A percentile compares a stretch with the other conserved stretches of the same genome.
Conservation (phyloP, 2,888 invertebrate genomes). For the Hypomecis atomaria region DNA sequence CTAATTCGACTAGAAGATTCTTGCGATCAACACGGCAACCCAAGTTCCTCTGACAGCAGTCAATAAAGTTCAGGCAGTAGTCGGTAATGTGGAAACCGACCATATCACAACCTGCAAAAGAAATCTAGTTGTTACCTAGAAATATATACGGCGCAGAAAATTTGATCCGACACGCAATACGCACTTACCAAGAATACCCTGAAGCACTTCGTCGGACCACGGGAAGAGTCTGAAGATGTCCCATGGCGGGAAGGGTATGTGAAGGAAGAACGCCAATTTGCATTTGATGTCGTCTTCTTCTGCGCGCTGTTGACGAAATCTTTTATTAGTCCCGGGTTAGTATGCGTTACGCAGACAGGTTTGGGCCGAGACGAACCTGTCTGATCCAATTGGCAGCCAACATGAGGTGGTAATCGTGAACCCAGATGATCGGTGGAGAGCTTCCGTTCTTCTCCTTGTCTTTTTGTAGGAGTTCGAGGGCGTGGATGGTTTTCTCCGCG, state of each 20-base stretch:
- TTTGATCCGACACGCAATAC: constrained; percentile 3
- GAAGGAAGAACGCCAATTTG: constrained; percentile 96
- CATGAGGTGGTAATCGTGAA: constrained; percentile 98
- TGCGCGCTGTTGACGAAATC: constrained; percentile 82
- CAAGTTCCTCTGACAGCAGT: constrained; percentile 94
- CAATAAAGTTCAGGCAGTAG: constrained; percentile 95
- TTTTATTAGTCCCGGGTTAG: constrained; percentile 19
- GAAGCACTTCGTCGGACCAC: constrained; percentile 96
- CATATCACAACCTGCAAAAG: constrained; percentile 91
- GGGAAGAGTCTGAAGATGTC: constrained; percentile 96
- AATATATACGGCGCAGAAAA: not conserved
- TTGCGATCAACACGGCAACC: constrained; percentile 95
- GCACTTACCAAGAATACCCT: constrained; percentile 91
- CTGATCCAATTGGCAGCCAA: constrained; percentile 96
- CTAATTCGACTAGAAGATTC: constrained; percentile 93
- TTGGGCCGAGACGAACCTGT: constrained; percentile 79
- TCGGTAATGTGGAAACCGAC: constrained; percentile 96
- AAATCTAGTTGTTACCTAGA: constrained; percentile 15
- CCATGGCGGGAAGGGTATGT: constrained; percentile 98
- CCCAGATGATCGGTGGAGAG: constrained; percentile 92
- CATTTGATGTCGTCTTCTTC: constrained; percentile 91
- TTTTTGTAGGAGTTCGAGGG: constrained; percentile 83
- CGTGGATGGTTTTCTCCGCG: constrained; percentile 90
- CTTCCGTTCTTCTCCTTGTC: constrained; percentile 72
- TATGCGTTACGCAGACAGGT: constrained; percentile 7